These are phyloP conservation scores for Diabrotica balteata DNA, from an alignment of 2,888 invertebrate genomes.

Conservation along the genomic window DNA sequence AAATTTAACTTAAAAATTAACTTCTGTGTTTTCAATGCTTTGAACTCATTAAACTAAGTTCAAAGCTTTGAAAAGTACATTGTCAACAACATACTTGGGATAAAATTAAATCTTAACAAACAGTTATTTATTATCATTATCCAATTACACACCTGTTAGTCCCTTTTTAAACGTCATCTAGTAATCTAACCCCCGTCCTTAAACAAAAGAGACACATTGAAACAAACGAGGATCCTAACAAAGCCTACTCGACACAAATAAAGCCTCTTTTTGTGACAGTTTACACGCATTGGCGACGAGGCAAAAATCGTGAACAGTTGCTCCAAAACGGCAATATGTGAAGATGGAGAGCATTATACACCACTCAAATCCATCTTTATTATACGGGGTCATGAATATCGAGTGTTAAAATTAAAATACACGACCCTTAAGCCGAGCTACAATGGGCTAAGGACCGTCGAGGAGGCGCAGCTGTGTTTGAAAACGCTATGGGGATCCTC, in stretches of 20 bases:
- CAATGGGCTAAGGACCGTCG: slow-evolving; percentile 51
- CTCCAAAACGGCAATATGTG: slow-evolving; percentile 48
- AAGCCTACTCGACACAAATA: slow-evolving; percentile 21
- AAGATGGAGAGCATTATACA: slow-evolving; percentile 48
- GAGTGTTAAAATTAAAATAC: slow-evolving; percentile 60
- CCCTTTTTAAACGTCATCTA: slow-evolving; percentile 1
- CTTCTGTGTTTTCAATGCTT: no score
- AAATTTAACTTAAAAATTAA: no score
- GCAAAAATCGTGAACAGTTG: slow-evolving; percentile 45
- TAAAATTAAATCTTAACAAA: no score
- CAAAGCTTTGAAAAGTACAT: no score
- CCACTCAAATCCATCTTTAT: slow-evolving; percentile 56
- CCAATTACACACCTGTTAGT: slow-evolving; percentile 18
- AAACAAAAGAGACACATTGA: slow-evolving; percentile 18
- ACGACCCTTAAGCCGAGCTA: slow-evolving; percentile 49
- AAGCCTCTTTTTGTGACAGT: slow-evolving; percentile 25
- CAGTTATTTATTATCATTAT: slow-evolving; percentile 1
- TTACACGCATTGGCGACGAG: slow-evolving; percentile 11
- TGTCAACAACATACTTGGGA: no score
- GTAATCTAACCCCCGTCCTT: slow-evolving; percentile 5
- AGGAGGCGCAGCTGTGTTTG: slow-evolving; percentile 52
- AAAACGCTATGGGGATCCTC: slow-evolving; percentile 20
- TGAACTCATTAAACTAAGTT: no score
- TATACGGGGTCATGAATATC: slow-evolving; percentile 59
- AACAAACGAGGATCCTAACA: slow-evolving; percentile 15